Percentiles rank a stretch among this genome's conserved stretches.
These are phyloP conservation scores for Hyperoodon ampullatus DNA, from an alignment of 2,113 vertebrate genomes.

Conservation along the genomic window DNA sequence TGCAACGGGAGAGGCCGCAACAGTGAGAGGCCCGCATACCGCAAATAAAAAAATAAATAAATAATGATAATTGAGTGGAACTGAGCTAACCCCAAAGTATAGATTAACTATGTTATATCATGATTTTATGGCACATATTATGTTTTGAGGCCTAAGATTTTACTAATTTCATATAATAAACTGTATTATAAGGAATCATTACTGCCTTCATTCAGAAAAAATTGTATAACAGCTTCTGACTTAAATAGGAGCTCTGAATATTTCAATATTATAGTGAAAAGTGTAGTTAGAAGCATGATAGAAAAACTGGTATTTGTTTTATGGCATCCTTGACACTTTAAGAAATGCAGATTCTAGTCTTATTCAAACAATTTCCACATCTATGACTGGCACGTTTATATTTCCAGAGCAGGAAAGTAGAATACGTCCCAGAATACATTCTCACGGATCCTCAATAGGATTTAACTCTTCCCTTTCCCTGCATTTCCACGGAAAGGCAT, in stretches of 20 bases:
- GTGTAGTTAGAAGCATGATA: neutral
- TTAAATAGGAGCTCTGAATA: neutral
- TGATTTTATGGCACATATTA: neutral
- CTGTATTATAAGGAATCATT: neutral
- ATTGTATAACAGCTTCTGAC: neutral
- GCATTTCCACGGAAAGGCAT: neutral
- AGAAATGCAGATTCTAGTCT: neutral
- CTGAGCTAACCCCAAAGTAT: neutral
- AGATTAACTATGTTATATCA: neutral
- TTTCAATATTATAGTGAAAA: neutral
- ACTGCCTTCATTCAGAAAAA: conserved; percentile 34
- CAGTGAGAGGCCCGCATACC: too few relatives aligned
- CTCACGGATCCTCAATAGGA: neutral
- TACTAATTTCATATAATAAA: neutral
- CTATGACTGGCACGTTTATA: neutral
- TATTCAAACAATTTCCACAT: neutral
- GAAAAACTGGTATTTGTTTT: conserved; percentile 1
- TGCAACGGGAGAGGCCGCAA: too few relatives aligned
- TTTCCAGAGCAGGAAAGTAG: neutral
- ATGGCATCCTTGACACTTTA: neutral
- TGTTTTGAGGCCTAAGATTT: conserved; percentile 3
- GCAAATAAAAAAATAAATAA: too few relatives aligned
- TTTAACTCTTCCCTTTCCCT: neutral
- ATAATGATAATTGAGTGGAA: neutral
- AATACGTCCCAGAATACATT: neutral